Conservation (phyloP, 2,113 vertebrate species). For the Trogon melanurus region DNA sequence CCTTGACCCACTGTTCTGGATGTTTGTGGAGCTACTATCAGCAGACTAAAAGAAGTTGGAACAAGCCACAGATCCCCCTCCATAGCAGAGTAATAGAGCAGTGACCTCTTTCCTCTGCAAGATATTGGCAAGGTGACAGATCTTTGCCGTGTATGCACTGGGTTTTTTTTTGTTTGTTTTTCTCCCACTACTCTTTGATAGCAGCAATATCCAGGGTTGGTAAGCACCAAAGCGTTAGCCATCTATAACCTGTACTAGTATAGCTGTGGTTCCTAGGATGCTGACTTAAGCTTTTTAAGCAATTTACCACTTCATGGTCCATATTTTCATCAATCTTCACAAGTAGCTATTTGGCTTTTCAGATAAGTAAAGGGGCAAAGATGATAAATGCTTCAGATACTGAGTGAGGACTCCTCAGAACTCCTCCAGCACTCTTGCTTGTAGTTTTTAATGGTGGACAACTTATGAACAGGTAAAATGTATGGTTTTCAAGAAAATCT, state of each 20-base stretch:
- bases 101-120: not conserved
- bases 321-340: not conserved
- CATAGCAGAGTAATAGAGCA: not conserved
- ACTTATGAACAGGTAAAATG: not conserved
- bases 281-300: not conserved
- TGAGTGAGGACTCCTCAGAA: not conserved
- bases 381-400: not conserved
- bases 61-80: not conserved
- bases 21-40: not conserved
- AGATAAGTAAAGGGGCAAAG: not conserved
- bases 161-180: not conserved
- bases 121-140: not conserved
- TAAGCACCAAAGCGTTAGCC: not conserved
- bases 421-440: not conserved
- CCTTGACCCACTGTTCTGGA: not conserved
- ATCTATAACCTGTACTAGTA: accelerated
- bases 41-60: not conserved
- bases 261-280: not conserved
- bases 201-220: not conserved
- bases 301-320: not conserved
- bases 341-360: not conserved
- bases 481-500: not conserved
- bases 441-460: not conserved
- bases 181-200: not conserved
- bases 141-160: not conserved